Percentiles rank a stretch among this genome's conserved stretches.
Evolutionary conservation across 2,797 vertebrate genomes (phyloP).

Genomic region (Oryzias sinensis): DNA sequence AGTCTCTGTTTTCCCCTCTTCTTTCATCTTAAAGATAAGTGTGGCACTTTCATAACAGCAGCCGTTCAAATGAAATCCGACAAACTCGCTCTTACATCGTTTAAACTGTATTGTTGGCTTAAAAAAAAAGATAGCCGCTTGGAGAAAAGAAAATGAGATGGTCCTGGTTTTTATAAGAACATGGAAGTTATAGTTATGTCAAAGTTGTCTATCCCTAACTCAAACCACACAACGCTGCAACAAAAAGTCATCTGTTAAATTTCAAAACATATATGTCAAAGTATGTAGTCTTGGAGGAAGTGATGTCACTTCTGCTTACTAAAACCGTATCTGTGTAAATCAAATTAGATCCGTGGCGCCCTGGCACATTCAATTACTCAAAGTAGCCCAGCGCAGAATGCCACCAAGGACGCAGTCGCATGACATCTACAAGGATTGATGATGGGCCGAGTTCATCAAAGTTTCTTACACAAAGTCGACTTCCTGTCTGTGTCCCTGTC

Average conservation of each 20-base stretch:
- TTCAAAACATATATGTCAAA: constrained; percentile 66
- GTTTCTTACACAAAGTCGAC: constrained; percentile 41
- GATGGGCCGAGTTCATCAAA: constrained; percentile 38
- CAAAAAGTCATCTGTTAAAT: constrained; percentile 79
- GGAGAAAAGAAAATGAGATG: too few relatives aligned
- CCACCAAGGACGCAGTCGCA: constrained; percentile 58
- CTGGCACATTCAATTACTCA: constrained; percentile 69
- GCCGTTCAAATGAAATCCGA: constrained; percentile 65
- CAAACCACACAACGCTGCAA: constrained; percentile 43
- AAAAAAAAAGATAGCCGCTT: constrained; percentile 7
- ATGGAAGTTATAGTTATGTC: constrained; percentile 49
- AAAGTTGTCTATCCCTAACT: constrained; percentile 28
- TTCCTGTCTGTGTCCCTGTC: constrained; percentile 3
- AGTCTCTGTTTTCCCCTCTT: constrained; percentile 40
- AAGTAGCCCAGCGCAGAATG: constrained; percentile 69
- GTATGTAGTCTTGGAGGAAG: constrained; percentile 70
- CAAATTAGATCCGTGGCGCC: constrained; percentile 70
- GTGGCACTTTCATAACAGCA: constrained; percentile 58
- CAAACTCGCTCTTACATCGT: constrained; percentile 37
- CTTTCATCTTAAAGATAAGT: constrained; percentile 52
- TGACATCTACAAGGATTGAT: constrained; percentile 59
- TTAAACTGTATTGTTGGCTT: too few relatives aligned
- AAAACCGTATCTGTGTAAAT: constrained; percentile 76
- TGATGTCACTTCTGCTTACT: constrained; percentile 71
- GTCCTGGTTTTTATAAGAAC: constrained; percentile 17